Percentiles rank a stretch among this genome's conserved stretches.
These are phyloP conservation scores for Silurus asotus DNA, from an alignment of 2,113 vertebrate species.

Conservation along the genomic window DNA sequence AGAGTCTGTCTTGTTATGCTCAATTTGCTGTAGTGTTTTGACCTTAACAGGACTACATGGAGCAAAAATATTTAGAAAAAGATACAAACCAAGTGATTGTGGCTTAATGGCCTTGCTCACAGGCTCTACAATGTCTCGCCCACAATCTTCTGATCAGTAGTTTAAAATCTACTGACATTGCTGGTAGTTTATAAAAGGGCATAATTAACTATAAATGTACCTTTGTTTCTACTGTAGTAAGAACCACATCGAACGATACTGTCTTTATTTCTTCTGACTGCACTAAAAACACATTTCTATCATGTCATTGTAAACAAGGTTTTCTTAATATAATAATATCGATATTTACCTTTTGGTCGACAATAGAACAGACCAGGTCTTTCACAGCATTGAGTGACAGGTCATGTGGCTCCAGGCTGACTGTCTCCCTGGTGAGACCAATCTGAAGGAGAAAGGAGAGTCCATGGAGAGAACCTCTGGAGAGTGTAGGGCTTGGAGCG, in stretches of 20 bases:
- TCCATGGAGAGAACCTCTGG: constrained; percentile 86
- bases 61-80: not conserved
- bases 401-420: constrained; percentile 91
- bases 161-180: not conserved
- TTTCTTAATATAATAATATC: not conserved
- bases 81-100: not conserved
- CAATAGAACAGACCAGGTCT: constrained; percentile 94
- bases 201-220: not conserved
- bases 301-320: not conserved
- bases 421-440: constrained; percentile 93
- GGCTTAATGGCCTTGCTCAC: not conserved
- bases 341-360: constrained; percentile 92
- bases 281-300: not conserved
- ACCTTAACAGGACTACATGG: not conserved
- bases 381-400: constrained; percentile 91
- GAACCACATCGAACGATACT: not conserved
- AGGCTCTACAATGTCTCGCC: not conserved
- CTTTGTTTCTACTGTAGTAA: not conserved
- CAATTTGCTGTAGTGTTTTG: not conserved
- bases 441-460: constrained; percentile 95
- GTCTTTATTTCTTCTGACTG: not conserved
- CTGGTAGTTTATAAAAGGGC: not conserved
- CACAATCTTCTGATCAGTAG: not conserved
- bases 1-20: not conserved
- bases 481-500: constrained; percentile 88